These are phyloP conservation scores for Danio aesculapii DNA, from an alignment of 2,797 vertebrate genomes.

Conservation along the genomic window DNA sequence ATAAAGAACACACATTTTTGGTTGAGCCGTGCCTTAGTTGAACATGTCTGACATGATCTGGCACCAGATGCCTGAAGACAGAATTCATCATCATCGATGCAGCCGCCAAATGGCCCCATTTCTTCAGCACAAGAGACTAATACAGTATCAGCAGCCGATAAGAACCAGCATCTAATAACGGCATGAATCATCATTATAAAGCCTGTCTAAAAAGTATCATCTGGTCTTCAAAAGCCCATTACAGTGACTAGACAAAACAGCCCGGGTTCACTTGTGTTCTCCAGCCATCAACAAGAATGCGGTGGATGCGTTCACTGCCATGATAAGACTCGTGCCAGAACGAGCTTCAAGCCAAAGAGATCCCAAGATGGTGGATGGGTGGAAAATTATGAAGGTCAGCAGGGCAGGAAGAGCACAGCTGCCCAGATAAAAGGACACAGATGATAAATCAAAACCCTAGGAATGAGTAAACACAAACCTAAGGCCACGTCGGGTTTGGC, in stretches of 20 bases:
- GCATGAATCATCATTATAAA: constrained; percentile 26
- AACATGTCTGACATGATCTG: constrained; percentile 7
- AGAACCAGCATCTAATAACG: not conserved
- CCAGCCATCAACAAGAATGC: not conserved
- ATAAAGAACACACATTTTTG: not conserved
- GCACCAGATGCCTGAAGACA: not conserved
- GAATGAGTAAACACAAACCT: constrained; percentile 12
- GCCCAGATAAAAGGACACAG: constrained; percentile 30
- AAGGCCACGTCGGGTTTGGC: constrained; percentile 6
- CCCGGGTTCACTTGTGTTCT: constrained; percentile 1
- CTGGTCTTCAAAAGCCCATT: not conserved
- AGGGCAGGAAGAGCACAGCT: constrained; percentile 47
- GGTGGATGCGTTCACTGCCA: constrained; percentile 25
- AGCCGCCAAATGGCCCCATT: not conserved
- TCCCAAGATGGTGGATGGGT: constrained; percentile 55
- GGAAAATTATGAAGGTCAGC: constrained; percentile 54
- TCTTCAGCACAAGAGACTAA: constrained; percentile 9
- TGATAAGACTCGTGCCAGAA: constrained; percentile 29
- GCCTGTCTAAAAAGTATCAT: constrained; percentile 11
- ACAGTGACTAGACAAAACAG: constrained; percentile 40
- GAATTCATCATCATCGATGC: not conserved
- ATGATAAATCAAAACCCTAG: constrained; percentile 14
- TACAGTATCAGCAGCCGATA: constrained; percentile 21
- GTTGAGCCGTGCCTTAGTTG: not conserved
- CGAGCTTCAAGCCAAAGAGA: constrained; percentile 40